Conservation (phyloP, 2,888 invertebrate genomes). For the Panzeria rudis region DNA sequence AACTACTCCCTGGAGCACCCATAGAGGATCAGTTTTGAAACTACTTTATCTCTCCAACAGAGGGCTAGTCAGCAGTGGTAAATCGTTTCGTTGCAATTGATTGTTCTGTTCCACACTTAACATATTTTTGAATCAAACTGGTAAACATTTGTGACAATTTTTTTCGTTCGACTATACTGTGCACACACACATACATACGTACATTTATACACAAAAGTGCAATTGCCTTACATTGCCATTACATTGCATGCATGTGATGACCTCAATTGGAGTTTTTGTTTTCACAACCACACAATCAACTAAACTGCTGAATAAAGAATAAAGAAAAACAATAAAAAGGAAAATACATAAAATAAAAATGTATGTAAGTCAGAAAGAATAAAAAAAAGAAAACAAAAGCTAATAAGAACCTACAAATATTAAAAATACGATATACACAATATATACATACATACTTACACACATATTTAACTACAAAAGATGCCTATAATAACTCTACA, state of each 20-base stretch:
- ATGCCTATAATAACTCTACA: neutral
- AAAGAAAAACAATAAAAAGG: slow-evolving; percentile 29
- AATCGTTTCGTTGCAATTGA: too few relatives aligned
- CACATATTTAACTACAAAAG: neutral
- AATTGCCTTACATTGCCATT: slow-evolving; percentile 72
- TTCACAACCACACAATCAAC: slow-evolving; percentile 59
- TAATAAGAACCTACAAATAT: slow-evolving; percentile 7
- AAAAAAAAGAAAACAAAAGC: slow-evolving; percentile 18
- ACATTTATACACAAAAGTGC: slow-evolving; percentile 41
- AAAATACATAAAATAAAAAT: slow-evolving; percentile 19
- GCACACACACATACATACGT: slow-evolving; percentile 12
- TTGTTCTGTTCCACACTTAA: too few relatives aligned
- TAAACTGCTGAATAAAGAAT: slow-evolving; percentile 52
- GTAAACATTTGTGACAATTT: too few relatives aligned
- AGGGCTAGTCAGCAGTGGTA: too few relatives aligned
- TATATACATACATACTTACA: neutral
- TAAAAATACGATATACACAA: neutral
- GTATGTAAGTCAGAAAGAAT: slow-evolving; percentile 3
- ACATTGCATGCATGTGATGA: slow-evolving; percentile 70
- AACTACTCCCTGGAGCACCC: too few relatives aligned
- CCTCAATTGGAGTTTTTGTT: slow-evolving; percentile 74
- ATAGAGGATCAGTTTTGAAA: too few relatives aligned
- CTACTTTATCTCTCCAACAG: too few relatives aligned
- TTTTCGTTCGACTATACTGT: slow-evolving; percentile 9
- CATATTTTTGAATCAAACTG: too few relatives aligned